Percentiles rank a stretch among this genome's conserved stretches.
These are phyloP conservation scores for Drosophila fuyamai DNA, from an alignment of 1,140 invertebrate genomes.

Conservation along the genomic window DNA sequence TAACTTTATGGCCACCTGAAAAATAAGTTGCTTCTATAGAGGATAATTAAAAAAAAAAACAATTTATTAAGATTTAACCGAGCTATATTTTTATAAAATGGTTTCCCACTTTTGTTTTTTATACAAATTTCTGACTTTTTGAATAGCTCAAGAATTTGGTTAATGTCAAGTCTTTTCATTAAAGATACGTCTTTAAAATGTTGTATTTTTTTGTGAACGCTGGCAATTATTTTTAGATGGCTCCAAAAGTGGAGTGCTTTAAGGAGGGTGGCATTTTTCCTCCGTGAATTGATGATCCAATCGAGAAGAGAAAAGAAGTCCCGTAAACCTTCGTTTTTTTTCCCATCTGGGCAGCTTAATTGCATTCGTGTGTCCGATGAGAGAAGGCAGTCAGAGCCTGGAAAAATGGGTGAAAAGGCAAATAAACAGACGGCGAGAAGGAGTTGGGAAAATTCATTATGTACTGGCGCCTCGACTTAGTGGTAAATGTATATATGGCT, in stretches of 20 bases:
- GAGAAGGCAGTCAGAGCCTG: conserved; percentile 1
- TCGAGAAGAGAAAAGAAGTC: conserved; percentile 3
- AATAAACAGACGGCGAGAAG: conserved; percentile 39
- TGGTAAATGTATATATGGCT: conserved; percentile 33
- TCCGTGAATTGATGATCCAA: conserved; percentile 20
- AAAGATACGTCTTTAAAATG: neutral
- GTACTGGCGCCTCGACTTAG: conserved; percentile 31
- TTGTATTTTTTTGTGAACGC: neutral
- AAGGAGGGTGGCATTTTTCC: neutral
- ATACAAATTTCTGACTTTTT: no score
- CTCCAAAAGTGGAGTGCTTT: neutral
- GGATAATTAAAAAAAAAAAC: no score
- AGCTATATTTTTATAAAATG: no score
- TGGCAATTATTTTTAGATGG: neutral
- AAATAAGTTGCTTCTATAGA: no score
- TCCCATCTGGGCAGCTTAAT: conserved; percentile 53
- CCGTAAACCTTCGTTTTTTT: conserved; percentile 28
- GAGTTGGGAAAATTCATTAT: conserved; percentile 59
- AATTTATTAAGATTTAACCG: no score
- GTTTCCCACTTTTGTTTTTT: no score
- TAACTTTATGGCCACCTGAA: no score
- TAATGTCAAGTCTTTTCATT: no score
- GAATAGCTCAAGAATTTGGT: no score
- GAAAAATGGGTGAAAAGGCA: conserved; percentile 54
- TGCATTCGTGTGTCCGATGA: conserved; percentile 36